These are phyloP conservation scores for Agrochola lota DNA, from an alignment of 2,888 invertebrate species.

Conservation along the genomic window DNA sequence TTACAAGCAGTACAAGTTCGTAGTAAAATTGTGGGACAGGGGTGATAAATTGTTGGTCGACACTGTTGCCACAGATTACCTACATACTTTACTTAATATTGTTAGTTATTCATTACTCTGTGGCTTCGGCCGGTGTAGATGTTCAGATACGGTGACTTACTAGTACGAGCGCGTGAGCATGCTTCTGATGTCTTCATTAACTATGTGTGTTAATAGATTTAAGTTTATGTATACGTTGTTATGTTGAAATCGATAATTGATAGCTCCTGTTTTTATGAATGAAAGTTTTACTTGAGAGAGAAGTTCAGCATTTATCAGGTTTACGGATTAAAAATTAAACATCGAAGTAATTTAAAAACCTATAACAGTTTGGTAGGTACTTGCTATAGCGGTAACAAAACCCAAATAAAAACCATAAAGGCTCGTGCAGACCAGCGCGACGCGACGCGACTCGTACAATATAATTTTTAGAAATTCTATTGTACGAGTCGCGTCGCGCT, in stretches of 20 bases:
- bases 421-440: too few relatives aligned
- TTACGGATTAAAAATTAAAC: not conserved
- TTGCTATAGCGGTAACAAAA: not conserved
- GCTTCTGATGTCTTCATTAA: slow-evolving; percentile 61
- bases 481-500: too few relatives aligned
- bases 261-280: slow-evolving; percentile 25
- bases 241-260: slow-evolving; percentile 25
- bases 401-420: not conserved
- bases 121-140: slow-evolving; percentile 61
- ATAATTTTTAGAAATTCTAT: too few relatives aligned
- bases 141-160: slow-evolving; percentile 65
- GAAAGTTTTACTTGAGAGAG: not conserved
- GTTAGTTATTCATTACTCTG: slow-evolving; percentile 27
- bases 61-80: slow-evolving; percentile 45
- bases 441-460: too few relatives aligned
- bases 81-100: slow-evolving; percentile 19
- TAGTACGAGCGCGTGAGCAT: slow-evolving; percentile 44
- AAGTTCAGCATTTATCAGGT: not conserved
- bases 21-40: slow-evolving; percentile 41
- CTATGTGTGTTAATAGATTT: slow-evolving; percentile 40
- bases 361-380: not conserved
- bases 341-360: not conserved
- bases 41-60: slow-evolving; percentile 49
- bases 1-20: slow-evolving; percentile 50
- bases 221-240: slow-evolving; percentile 11